A percentile compares a stretch with the other conserved stretches of the same genome.
Conservation (phyloP, 2,888 invertebrate species). For the Latrodectus hesperus region DNA sequence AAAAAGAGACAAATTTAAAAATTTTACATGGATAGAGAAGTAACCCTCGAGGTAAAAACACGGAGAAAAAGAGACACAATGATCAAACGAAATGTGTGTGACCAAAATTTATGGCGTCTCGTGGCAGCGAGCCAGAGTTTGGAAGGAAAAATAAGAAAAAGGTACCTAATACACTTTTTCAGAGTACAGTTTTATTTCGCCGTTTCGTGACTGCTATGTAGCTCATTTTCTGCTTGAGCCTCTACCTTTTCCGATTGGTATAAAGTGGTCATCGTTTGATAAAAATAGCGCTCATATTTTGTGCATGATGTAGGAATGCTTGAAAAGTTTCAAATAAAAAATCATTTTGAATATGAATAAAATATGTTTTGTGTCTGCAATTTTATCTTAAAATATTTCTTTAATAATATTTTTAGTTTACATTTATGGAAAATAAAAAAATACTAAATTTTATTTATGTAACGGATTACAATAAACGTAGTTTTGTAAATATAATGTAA, state of each 20-base stretch:
- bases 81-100: conserved; percentile 8
- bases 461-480: no score
- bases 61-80: neutral
- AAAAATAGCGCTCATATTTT: neutral
- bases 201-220: conserved; percentile 58
- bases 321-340: no score
- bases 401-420: no score
- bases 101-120: conserved; percentile 23
- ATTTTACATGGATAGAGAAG: neutral
- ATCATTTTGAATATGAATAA: no score
- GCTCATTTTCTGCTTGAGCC: conserved; percentile 13
- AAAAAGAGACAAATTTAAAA: neutral
- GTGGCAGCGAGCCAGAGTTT: conserved; percentile 31
- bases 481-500: no score
- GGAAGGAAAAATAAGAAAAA: neutral
- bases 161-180: conserved; percentile 7
- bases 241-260: conserved; percentile 3
- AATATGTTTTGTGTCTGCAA: no score
- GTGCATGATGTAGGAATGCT: no score
- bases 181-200: conserved; percentile 38
- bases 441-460: no score
- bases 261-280: conserved; percentile 18
- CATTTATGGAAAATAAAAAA: no score
- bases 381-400: no score
- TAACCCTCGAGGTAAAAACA: neutral